These are phyloP conservation scores for Euclidia mi DNA, from an alignment of 2,888 invertebrate species.

Conservation along the genomic window DNA sequence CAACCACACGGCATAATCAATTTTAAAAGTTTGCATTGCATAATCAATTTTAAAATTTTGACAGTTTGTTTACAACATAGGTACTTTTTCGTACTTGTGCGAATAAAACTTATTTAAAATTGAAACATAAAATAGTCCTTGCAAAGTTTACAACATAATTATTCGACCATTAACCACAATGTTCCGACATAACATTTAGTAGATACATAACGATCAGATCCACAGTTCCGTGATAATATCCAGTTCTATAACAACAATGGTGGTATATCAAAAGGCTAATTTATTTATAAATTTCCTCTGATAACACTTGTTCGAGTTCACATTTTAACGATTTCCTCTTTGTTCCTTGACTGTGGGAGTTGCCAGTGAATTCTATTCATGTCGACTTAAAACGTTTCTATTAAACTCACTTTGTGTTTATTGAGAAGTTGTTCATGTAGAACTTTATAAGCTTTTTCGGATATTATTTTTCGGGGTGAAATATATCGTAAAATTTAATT, in stretches of 20 bases:
- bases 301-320: conserved; percentile 52
- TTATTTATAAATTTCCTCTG: conserved; percentile 58
- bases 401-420: conserved; percentile 23
- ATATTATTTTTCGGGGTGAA: too few species aligned
- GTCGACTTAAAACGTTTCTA: conserved; percentile 1
- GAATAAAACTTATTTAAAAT: too few species aligned
- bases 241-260: conserved; percentile 47
- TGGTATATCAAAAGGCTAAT: conserved; percentile 55
- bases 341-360: conserved; percentile 20
- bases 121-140: too few species aligned
- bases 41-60: too few species aligned
- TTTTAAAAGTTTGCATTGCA: too few species aligned
- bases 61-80: too few species aligned
- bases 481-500: too few species aligned
- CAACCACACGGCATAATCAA: too few species aligned
- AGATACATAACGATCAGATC: not conserved
- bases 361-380: conserved; percentile 11
- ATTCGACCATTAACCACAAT: too few species aligned
- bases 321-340: conserved; percentile 47
- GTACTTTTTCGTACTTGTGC: too few species aligned
- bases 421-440: conserved; percentile 8
- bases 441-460: not conserved
- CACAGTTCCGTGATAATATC: conserved; percentile 13
- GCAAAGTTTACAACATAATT: too few species aligned
- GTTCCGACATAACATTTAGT: too few species aligned